Base-by-base conservation (phyloP, 2,888 invertebrate species). In the Oscheius onirici region DNA sequence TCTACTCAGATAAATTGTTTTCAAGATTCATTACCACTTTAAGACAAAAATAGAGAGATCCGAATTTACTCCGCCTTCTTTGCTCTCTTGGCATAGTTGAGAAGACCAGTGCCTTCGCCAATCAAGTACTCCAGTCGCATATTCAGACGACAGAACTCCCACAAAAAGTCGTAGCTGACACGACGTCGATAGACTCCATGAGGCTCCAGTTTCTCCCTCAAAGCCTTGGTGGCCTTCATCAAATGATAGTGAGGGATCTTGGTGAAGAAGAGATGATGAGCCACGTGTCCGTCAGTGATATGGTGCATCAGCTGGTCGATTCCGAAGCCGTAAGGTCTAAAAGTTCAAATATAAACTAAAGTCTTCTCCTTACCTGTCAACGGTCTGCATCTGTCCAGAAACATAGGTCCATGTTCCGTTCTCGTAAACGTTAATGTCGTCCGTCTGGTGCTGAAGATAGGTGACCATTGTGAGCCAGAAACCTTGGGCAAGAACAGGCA, bases 211-310 rank as follows among this genome's bases (percentile, higher is more conserved):
- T 26, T 57, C 57, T 57, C n/a, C 15, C 34, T 17, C n/a, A 57
- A 13, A 2, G 57, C 26, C 24, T 79, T 74, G 1, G 86, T 86
- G 20, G 86, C 86, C 57, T 85, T 79, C 63, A 79, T 71, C 51
- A 86, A 76, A 61, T 85, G 77, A 60, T 86, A 86, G 71, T 86
- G 86, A 3, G 86, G 86, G 52, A 86, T 82, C 46, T 76, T 75
- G 20, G 84, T 84, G 80, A 86, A 86, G 81, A 86, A 86, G 17
- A 57, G 57, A 73, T 86, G 79, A 70, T 86, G 86, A 8, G 84
- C 84, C 13, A 86, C 85, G 67, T 86, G 85, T 26, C 83, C 73
- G 60, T 79, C 75, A 3, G 79, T 79, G 74, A 81, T 81, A 71
- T 81, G 77, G 71, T 81, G 81, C 73, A 81, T 74, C 26, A 76